These are phyloP conservation scores for Lymantria monacha DNA, from an alignment of 2,888 invertebrate genomes.

Conservation along the genomic window DNA sequence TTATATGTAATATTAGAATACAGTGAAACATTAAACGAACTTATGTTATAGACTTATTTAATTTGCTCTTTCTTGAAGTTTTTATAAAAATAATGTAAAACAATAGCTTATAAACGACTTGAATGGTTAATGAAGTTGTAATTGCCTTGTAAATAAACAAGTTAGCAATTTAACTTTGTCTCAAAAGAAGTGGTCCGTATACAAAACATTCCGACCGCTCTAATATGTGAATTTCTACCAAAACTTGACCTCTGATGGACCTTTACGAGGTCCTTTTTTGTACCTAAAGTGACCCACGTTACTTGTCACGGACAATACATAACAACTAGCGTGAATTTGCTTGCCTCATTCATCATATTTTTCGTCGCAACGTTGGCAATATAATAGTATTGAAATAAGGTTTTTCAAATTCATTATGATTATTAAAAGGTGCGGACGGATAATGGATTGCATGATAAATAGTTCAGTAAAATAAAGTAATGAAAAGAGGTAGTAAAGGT, in stretches of 20 bases:
- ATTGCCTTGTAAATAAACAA: neutral
- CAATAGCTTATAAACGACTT: neutral
- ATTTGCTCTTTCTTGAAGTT: no score
- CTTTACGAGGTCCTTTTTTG: constrained; percentile 14
- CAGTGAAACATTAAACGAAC: no score
- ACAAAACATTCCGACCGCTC: neutral
- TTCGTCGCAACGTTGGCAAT: constrained; percentile 7
- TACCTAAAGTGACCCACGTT: constrained; percentile 24
- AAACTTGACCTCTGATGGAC: constrained; percentile 19
- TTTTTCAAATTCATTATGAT: constrained; percentile 9
- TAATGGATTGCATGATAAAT: neutral
- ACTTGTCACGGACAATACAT: constrained; percentile 28
- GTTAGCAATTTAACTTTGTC: neutral
- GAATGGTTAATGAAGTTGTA: neutral
- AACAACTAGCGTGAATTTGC: constrained; percentile 11
- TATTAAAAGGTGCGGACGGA: neutral
- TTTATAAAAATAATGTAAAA: neutral
- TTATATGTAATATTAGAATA: no score
- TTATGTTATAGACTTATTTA: no score
- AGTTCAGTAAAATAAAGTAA: neutral
- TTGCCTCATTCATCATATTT: constrained; percentile 25
- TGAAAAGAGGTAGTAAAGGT: neutral
- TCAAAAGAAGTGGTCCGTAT: neutral
- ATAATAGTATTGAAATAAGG: constrained; percentile 1
- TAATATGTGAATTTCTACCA: constrained; percentile 7